These are phyloP conservation scores for Dendronephthya gigantea DNA, from an alignment of 64 coral and sea anemone species.

Conservation along the genomic window DNA sequence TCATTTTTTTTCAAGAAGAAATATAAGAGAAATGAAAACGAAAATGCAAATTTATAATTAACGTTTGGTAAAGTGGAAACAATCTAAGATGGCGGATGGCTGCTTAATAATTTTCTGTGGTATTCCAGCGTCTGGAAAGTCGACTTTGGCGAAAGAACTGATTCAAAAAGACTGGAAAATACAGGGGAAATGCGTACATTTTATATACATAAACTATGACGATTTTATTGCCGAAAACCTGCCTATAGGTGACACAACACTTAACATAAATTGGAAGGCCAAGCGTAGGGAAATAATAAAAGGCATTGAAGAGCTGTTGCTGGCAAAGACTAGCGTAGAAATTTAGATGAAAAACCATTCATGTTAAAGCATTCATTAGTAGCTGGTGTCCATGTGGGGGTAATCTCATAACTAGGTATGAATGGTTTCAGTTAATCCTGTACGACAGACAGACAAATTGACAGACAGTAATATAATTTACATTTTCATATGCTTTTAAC, in stretches of 20 bases:
- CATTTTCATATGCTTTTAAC: not conserved
- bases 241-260: constrained; percentile 8
- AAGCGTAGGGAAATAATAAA: not conserved
- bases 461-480: not conserved
- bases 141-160: constrained; percentile 41
- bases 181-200: constrained; percentile 21
- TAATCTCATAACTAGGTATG: not conserved
- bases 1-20: too few species aligned
- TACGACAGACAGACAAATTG: not conserved
- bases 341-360: not conserved
- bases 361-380: not conserved
- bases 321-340: not conserved
- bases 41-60: too few species aligned
- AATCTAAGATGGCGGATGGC: constrained; percentile 41
- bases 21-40: too few species aligned
- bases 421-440: not conserved
- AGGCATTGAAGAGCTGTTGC: not conserved
- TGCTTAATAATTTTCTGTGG: constrained; percentile 52
- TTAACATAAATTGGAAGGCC: not conserved
- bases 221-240: constrained; percentile 69
- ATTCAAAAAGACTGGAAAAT: constrained; percentile 30
- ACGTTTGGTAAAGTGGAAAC: too few species aligned
- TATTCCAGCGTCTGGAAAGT: constrained; percentile 66
- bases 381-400: not conserved
- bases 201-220: constrained; percentile 55